Conservation (phyloP, 2,888 invertebrate species). For the Brachyopa scutellaris region DNA sequence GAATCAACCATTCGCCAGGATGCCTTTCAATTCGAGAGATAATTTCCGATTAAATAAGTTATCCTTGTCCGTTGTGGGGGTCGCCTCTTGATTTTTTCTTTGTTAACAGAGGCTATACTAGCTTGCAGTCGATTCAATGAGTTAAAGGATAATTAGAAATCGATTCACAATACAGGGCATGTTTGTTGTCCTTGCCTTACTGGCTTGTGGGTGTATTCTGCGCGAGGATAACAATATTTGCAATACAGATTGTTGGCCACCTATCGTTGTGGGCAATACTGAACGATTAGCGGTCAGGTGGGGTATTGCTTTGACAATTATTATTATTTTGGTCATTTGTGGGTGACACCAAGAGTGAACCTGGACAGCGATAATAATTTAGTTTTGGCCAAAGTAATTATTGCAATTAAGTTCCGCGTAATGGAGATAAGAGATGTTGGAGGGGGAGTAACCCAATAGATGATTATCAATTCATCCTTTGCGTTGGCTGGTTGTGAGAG, state of each 20-base stretch:
- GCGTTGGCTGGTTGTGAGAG: neutral
- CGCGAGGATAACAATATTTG: slow-evolving; percentile 31
- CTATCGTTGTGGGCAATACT: neutral
- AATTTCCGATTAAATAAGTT: slow-evolving; percentile 59
- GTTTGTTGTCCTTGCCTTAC: neutral
- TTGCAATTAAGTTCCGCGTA: slow-evolving; percentile 34
- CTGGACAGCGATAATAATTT: slow-evolving; percentile 48
- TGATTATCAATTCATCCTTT: neutral
- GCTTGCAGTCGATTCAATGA: slow-evolving; percentile 28
- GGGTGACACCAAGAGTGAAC: slow-evolving; percentile 43
- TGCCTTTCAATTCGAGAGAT: slow-evolving; percentile 42
- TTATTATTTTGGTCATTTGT: slow-evolving; percentile 50
- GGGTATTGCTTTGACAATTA: slow-evolving; percentile 45
- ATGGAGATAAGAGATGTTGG: neutral
- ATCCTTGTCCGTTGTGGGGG: slow-evolving; percentile 3
- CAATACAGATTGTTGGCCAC: slow-evolving; percentile 6
- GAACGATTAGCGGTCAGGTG: slow-evolving; percentile 23
- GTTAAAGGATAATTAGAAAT: slow-evolving; percentile 62
- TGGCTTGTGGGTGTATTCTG: neutral
- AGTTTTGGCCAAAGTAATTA: slow-evolving; percentile 37
- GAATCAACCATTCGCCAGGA: slow-evolving; percentile 27
- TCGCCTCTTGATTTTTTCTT: neutral
- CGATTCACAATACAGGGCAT: slow-evolving; percentile 22
- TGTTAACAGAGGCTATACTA: slow-evolving; percentile 24
- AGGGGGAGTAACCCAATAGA: neutral